A percentile compares a stretch with the other conserved stretches of the same genome.
phyloP scores from a whole-genome alignment of 1,140 invertebrate genomes.

The Drosophila sp. region DNA sequence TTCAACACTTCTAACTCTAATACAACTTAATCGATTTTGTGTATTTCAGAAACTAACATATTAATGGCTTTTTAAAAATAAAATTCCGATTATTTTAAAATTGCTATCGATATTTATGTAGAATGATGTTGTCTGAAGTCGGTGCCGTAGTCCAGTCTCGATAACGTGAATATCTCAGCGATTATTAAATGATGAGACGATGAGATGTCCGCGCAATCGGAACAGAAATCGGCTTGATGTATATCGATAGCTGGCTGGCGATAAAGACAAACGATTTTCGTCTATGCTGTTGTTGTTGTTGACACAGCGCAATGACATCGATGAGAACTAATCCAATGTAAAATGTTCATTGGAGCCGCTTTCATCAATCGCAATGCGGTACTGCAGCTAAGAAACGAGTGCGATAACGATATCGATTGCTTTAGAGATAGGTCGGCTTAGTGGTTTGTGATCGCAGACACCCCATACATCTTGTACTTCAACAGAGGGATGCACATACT shows the following conservation, averaged over 20 bases:
- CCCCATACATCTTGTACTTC: slow-evolving; percentile 53
- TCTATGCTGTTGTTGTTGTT: slow-evolving; percentile 8
- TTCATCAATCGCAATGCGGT: slow-evolving; percentile 57
- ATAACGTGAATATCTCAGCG: slow-evolving; percentile 71
- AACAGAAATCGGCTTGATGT: slow-evolving; percentile 7
- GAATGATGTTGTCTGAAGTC: background rate
- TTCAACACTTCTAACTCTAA: too few species aligned
- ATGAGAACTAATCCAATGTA: slow-evolving; percentile 74
- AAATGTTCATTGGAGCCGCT: slow-evolving; percentile 51
- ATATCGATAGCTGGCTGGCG: background rate
- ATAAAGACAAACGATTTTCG: background rate
- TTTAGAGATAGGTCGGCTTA: slow-evolving; percentile 4
- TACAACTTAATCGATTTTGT: too few species aligned
- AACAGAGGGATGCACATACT: slow-evolving; percentile 35
- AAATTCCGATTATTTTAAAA: too few species aligned
- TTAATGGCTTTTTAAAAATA: too few species aligned
- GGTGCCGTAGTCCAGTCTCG: slow-evolving; percentile 31
- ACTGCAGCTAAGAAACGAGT: background rate
- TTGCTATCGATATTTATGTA: background rate
- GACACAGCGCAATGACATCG: slow-evolving; percentile 45
- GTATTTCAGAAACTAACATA: too few species aligned
- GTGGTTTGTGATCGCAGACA: slow-evolving; percentile 46
- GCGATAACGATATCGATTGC: slow-evolving; percentile 6
- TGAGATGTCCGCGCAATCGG: slow-evolving; percentile 58
- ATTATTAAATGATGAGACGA: slow-evolving; percentile 28